These are phyloP conservation scores for Callyntrura guangdongensis DNA, from an alignment of 2,888 invertebrate genomes.

Conservation along the genomic window DNA sequence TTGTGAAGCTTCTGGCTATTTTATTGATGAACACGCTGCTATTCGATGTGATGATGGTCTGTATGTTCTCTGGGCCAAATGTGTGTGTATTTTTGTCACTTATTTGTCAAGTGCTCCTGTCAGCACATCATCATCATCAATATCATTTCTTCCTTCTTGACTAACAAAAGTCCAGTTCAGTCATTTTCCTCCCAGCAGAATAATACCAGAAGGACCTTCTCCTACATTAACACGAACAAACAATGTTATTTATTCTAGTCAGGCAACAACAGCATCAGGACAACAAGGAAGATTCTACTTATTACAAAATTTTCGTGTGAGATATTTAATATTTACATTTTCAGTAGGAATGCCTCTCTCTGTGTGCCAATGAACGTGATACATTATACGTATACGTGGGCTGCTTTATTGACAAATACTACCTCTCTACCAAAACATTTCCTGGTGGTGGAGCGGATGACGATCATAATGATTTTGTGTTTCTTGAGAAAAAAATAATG, in stretches of 20 bases:
- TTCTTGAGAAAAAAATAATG: too few species aligned
- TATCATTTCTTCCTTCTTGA: background rate
- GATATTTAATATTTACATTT: too few species aligned
- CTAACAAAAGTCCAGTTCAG: background rate
- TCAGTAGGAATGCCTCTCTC: too few species aligned
- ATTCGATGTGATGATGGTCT: background rate
- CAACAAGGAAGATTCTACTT: too few species aligned
- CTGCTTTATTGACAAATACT: too few species aligned
- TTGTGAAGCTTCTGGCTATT: background rate
- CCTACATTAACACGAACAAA: background rate
- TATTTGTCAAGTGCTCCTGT: slow-evolving; percentile 78
- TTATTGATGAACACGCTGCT: background rate
- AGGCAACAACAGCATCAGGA: background rate
- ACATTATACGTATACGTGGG: too few species aligned
- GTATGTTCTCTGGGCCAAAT: background rate
- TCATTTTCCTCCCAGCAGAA: slow-evolving; percentile 6
- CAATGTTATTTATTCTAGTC: background rate
- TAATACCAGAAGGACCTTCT: background rate
- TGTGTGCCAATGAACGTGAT: too few species aligned
- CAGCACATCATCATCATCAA: slow-evolving; percentile 56
- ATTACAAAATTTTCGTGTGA: too few species aligned
- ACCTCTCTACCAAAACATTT: too few species aligned
- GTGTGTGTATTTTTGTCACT: slow-evolving; percentile 65
- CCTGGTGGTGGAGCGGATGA: background rate
- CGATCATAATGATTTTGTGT: background rate